Evolutionary conservation across 2,113 vertebrate genomes (phyloP).

Genomic region (Notarius lentiginosus): DNA sequence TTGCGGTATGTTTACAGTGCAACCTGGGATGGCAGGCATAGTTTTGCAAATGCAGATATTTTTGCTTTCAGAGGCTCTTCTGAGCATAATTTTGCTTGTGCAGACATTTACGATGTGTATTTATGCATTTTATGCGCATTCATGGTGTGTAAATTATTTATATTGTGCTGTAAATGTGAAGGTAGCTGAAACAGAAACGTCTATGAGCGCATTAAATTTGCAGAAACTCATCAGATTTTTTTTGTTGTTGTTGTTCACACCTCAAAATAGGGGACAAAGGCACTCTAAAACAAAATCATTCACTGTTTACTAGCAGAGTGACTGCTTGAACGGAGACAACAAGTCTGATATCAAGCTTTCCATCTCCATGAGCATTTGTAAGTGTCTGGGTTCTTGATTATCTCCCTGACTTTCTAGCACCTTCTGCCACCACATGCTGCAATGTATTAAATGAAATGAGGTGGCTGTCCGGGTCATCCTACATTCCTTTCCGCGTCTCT

Average conservation of each 20-base stretch:
- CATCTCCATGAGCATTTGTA: slow-evolving; percentile 85
- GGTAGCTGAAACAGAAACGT: slow-evolving; percentile 62
- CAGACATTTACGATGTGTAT: slow-evolving; percentile 42
- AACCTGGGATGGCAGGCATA: slow-evolving; percentile 16
- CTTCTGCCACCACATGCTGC: slow-evolving; percentile 77
- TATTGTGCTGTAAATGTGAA: slow-evolving; percentile 45
- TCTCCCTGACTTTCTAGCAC: slow-evolving; percentile 78
- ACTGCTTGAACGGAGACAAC: slow-evolving; percentile 86
- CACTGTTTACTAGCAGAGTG: slow-evolving; percentile 75
- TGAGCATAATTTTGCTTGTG: slow-evolving; percentile 34
- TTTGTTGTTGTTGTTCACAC: slow-evolving; percentile 27
- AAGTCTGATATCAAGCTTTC: slow-evolving; percentile 91
- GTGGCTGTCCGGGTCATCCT: slow-evolving; percentile 87
- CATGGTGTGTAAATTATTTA: slow-evolving; percentile 38
- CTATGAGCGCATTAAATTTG: slow-evolving; percentile 54
- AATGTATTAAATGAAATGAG: slow-evolving; percentile 96
- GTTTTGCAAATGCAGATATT: slow-evolving; percentile 21
- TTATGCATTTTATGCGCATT: slow-evolving; percentile 49
- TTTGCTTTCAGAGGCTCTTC: slow-evolving; percentile 50
- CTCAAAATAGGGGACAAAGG: slow-evolving; percentile 9
- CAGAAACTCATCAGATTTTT: slow-evolving; percentile 58
- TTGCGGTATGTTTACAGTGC: background rate
- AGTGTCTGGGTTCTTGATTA: slow-evolving; percentile 85
- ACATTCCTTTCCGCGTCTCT: slow-evolving; percentile 73
- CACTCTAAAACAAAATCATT: slow-evolving; percentile 62